Evolutionary conservation across 2,113 vertebrate species (phyloP), one percentile per base, ranked within the genome.

Genomic region (Syrmaticus mikado): DNA sequence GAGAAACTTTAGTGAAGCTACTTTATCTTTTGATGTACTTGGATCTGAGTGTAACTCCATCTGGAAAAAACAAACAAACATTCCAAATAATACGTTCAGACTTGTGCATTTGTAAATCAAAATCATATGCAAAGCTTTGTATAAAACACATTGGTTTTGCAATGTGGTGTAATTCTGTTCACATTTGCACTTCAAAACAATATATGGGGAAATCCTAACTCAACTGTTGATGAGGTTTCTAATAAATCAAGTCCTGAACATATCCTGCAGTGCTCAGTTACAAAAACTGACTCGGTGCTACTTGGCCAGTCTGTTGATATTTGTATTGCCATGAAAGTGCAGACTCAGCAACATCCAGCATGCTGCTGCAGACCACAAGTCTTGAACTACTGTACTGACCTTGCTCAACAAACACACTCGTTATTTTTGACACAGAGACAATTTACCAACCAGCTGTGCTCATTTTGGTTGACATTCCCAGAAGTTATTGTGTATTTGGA

Each of bases 121-220:
- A 91, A 93, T 94, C 90, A 46, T 45, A 95, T 75, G 85, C 73
- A 91, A 90, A 91, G n/a, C 73, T 82, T 68, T 84, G 76, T 73
- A 67, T 89, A 95, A 89, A 95, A 85, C 65, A n/a, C 57, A 62
- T 7, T 55, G n/a, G 25, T 52, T 92, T 91, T 93, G 71, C 76
- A 90, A 84, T 60, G 15, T n/a, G 41, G 52, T 62, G 65, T 67
- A 92, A 92, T 94, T 92, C 91, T 67, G 19, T 55, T 84, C 87
- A 74, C 66, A 92, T 96, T 96, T 96, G 73, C 84, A 92, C 70
- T 95, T 97, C 93, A 96, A 82, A 97, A 90, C 60, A 27, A 45
- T 73, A 14, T 27, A 43, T 84, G 75, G 94, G 83, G 92, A 96
- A 96, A 83, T 84, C 82, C 76, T 83, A 91, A 58, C 85, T 67